Evolutionary conservation across 2,113 vertebrate genomes (phyloP), one percentile per base, ranked within the genome.

Genomic region (Grammomys surdaster): DNA sequence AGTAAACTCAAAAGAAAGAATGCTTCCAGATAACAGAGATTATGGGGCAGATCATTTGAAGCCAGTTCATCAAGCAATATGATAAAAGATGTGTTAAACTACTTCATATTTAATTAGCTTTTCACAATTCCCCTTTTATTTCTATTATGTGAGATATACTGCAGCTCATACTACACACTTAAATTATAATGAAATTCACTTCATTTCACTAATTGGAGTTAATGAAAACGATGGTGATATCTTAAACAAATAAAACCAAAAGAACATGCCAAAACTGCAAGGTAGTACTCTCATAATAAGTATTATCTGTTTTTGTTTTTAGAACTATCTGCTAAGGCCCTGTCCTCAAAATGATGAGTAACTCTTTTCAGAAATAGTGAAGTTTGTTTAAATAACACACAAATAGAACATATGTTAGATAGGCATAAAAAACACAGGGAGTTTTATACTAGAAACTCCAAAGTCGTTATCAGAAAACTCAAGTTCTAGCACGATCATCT

Each of bases 401-500:
- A 80, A 78, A 19, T 58, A 77, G 77, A 95, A 84, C 43, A 84
- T 40, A 40, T 92, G 19, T 48, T 67, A 9, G 89, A 16, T 24
- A 63, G 46, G 43, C 73, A 60, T 90, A 82, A 56, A 80, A 94
- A 91, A 19, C 63, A 19, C 63, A 93, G 58, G 48, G 63, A 8
- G 7, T 81, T 94, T 94, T 82, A 19, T 77, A 65, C 36, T 89
- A 90, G 92, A 33, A 56, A 8, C 6, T 88, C n/a, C 78, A 84
- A 95, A 90, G 48, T 8, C 84, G 91, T 89, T 85, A 77, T 90
- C 48, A 84, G 56, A 54, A 96, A 96, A 95, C n/a, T 22, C 31
- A 89, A 24, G 33, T 96, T 90, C 70, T 91, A 89, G 67, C 87
- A 93, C 73, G 78, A 82, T 85, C 78, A 75, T 96, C 95, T 80